phyloP scores from a whole-genome alignment of 2,888 invertebrate genomes.

The Seladonia tumulorum region DNA sequence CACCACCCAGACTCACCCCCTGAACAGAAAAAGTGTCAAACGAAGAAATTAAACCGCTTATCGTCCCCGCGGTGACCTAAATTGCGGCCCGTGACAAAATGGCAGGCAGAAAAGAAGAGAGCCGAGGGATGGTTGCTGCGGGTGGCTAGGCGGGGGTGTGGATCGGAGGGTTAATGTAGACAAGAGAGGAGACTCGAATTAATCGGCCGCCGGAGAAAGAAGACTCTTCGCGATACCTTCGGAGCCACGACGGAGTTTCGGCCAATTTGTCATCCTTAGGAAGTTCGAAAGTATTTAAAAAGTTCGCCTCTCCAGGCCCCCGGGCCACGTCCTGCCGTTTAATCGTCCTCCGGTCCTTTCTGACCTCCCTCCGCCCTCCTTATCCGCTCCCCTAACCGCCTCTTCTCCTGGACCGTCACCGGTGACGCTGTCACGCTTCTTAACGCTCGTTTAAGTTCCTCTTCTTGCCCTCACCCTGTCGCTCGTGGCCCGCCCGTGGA shows the following conservation, averaged over 20 bases:
- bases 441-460: slow-evolving; percentile 57
- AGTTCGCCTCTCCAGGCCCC: slow-evolving; percentile 75
- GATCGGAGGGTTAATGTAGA: slow-evolving; percentile 39
- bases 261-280: slow-evolving; percentile 83
- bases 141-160: background rate
- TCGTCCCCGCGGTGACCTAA: slow-evolving; percentile 27
- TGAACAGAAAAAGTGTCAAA: slow-evolving; percentile 72
- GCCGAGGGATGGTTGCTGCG: background rate
- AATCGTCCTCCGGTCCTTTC: slow-evolving; percentile 67
- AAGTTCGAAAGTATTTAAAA: slow-evolving; percentile 84
- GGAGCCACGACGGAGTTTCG: slow-evolving; percentile 65
- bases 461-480: slow-evolving; percentile 9
- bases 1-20: background rate
- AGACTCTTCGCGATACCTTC: slow-evolving; percentile 55
- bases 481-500: background rate
- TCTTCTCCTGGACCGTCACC: slow-evolving; percentile 10
- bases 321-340: slow-evolving; percentile 74
- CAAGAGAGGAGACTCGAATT: slow-evolving; percentile 60
- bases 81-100: slow-evolving; percentile 36
- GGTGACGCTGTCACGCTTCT: slow-evolving; percentile 56
- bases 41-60: slow-evolving; percentile 53
- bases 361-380: slow-evolving; percentile 34
- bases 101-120: slow-evolving; percentile 6
- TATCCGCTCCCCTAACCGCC: background rate
- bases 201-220: slow-evolving; percentile 63